A percentile compares a stretch with the other conserved stretches of the same genome.
Evolutionary conservation across 2,797 vertebrate species (phyloP).

Genomic region (Salmo trutta): DNA sequence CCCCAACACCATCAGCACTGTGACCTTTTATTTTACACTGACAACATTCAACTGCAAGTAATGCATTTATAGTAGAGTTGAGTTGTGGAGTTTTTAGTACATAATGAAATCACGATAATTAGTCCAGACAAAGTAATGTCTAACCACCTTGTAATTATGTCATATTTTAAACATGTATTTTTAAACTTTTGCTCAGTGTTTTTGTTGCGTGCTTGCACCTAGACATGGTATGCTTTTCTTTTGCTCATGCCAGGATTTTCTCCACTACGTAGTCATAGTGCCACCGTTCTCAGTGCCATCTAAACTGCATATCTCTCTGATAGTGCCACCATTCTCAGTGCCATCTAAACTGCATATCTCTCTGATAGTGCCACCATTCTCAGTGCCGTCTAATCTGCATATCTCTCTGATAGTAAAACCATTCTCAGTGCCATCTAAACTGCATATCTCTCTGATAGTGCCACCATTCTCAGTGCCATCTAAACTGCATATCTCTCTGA

Average conservation of each 20-base stretch:
- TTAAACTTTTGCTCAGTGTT: conserved; percentile 12
- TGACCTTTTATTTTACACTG: conserved; percentile 63
- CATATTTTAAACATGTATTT: conserved; percentile 20
- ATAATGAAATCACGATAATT: background rate
- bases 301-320: conserved; percentile 4
- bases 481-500: no score
- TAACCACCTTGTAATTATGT: background rate
- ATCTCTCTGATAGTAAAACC: no score
- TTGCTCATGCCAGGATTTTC: conserved; percentile 12
- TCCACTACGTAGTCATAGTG: conserved; percentile 7
- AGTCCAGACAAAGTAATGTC: background rate
- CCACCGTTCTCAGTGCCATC: conserved; percentile 31
- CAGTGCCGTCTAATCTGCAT: no score
- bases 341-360: no score
- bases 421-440: no score
- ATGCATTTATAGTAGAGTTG: conserved; percentile 32
- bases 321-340: background rate
- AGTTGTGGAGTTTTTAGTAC: background rate
- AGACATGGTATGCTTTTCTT: background rate
- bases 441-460: no score
- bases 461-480: no score
- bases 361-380: no score
- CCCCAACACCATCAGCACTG: conserved; percentile 53
- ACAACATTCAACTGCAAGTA: conserved; percentile 35
- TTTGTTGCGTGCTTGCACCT: conserved; percentile 13